phyloP scores from a whole-genome alignment of 2,888 invertebrate genomes.

The Hyposoter dolosus region DNA sequence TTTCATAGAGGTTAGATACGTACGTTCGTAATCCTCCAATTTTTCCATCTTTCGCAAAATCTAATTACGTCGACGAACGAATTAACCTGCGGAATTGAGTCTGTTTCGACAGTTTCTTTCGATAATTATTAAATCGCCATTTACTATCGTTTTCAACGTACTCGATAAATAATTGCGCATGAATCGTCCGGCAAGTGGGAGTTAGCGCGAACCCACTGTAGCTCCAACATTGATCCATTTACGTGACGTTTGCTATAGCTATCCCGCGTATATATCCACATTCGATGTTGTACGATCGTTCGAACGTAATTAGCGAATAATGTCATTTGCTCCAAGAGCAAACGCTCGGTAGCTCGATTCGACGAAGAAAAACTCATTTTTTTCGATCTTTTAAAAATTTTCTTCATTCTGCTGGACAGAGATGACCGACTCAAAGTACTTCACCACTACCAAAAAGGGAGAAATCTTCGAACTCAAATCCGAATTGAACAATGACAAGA shows the following conservation, averaged over 20 bases:
- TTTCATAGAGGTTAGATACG: conserved; percentile 30
- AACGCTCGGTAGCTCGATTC: neutral
- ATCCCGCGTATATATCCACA: neutral
- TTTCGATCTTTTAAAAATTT: neutral
- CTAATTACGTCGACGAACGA: conserved; percentile 8
- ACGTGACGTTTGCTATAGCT: conserved; percentile 51
- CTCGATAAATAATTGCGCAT: conserved; percentile 6
- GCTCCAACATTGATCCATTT: conserved; percentile 63
- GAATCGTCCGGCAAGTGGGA: conserved; percentile 22
- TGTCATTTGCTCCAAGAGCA: conserved; percentile 23
- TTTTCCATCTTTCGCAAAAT: conserved; percentile 30
- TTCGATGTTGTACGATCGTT: conserved; percentile 29
- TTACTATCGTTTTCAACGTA: neutral
- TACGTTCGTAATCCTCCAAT: conserved; percentile 28
- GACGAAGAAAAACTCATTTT: neutral
- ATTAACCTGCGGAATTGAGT: neutral
- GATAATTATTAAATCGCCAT: neutral
- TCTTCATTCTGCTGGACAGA: conserved; percentile 74
- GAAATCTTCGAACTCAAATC: conserved; percentile 99
- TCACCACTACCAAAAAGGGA: conserved; percentile 99
- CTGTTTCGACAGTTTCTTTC: neutral
- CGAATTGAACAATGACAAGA: conserved; percentile 99
- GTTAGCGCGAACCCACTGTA: conserved; percentile 55
- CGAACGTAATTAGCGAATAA: conserved; percentile 51
- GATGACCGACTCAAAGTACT: conserved; percentile 99